These are phyloP conservation scores for Parazoanthus swiftii DNA, from an alignment of 92 coral and sea anemone species.

Conservation along the genomic window DNA sequence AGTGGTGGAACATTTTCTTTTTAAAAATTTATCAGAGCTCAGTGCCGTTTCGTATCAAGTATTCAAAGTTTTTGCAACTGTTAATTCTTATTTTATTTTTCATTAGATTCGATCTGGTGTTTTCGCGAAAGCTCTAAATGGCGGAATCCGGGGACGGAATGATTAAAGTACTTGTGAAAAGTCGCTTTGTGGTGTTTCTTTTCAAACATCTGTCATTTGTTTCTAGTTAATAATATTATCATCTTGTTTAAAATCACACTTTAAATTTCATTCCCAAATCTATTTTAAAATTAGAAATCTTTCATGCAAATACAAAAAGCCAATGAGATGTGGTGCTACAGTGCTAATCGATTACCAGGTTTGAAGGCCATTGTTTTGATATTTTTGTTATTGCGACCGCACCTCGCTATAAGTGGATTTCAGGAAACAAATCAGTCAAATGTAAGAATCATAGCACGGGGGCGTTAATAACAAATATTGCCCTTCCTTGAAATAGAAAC, in stretches of 20 bases:
- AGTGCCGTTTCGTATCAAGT: background rate
- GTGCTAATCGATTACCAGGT: background rate
- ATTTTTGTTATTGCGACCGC: background rate
- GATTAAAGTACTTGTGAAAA: background rate
- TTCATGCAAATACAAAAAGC: background rate
- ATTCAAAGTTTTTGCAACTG: background rate
- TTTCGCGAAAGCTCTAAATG: background rate
- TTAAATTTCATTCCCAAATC: background rate
- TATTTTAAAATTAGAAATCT: background rate
- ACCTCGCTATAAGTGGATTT: background rate
- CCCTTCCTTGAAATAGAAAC: slow-evolving; percentile 14
- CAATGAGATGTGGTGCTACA: background rate
- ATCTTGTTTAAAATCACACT: background rate
- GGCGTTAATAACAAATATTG: background rate
- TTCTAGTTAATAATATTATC: background rate
- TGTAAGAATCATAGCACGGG: background rate
- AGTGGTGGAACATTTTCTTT: background rate
- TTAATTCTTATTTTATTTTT: too few relatives aligned
- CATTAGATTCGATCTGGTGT: background rate
- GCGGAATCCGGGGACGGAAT: background rate
- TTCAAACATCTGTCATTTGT: too few relatives aligned
- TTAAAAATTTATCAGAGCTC: background rate
- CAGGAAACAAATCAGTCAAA: background rate
- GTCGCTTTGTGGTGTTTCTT: background rate
- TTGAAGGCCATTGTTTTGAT: background rate